Base-by-base conservation (phyloP, 2,888 invertebrate species). In the Strigamia transsilvanica region DNA sequence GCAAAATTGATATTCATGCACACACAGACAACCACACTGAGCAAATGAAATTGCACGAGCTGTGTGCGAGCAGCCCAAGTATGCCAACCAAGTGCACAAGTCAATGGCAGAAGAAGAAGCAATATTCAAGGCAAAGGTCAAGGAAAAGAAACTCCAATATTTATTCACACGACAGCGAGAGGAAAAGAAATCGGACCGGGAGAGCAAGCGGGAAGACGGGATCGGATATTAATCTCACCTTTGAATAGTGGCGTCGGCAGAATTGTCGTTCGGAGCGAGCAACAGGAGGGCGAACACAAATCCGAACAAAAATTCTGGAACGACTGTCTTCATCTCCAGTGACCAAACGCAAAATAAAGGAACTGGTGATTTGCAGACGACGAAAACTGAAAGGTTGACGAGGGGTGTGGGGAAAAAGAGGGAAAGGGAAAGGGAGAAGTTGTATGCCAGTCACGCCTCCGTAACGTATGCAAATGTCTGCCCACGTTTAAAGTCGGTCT, bases 311-410 rank as follows among this genome's bases (percentile, higher is more conserved):
- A 41, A 80, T 34, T 80, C 80, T 38, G 80, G 80, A 42, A 46
- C 80, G 80, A 41, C 80, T 80, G 80, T 80, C 80, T 80, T 80
- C 80, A 80, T 80, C 42, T 80, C 80, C 80, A 80, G 78, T 23
- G 18, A 9, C 61, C 61, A 61, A 46, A 46, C 46, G 23, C 73
- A 79, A 46, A 41, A 80, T 41, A 42, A 34, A 21, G 78, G 78
- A 41, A n/a, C 34, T 34, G 78, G 78, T 34, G 78, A 32, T 38
- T 78, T 41, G 41, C 78, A 41, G 27, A 61, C 61, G 61, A 61
- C 2, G 23, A 12, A 61, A 61, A 18, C 18, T 23, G 23, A 32
- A n/a, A 34, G 78, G 78, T 34, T 38, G 78, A 32, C 78, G 78
- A 41, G 38, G 78, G 78, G 78, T 18, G 32, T 78, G 78, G 41